Evolutionary conservation across 1,140 invertebrate genomes (phyloP).

Genomic region (Intoshia linei): DNA sequence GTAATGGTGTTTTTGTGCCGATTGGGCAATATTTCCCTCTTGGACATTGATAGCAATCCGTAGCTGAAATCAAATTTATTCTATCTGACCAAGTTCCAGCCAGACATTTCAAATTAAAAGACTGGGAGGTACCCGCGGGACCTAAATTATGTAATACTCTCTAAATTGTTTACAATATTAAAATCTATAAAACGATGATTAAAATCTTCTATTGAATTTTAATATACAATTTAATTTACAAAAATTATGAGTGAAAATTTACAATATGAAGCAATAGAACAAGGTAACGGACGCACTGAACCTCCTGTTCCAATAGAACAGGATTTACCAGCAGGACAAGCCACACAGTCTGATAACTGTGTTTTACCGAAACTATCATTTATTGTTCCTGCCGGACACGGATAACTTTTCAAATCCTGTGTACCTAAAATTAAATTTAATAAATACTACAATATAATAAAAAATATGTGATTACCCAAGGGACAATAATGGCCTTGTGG

Average conservation of each 20-base stretch:
- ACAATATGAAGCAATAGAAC: too few relatives aligned
- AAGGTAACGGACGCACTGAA: too few relatives aligned
- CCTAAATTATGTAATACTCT: conserved; percentile 12
- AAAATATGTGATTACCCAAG: conserved; percentile 10
- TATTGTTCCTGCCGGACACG: conserved; percentile 14
- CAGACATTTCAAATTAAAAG: conserved; percentile 6
- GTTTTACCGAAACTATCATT: too few relatives aligned
- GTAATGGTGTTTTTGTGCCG: conserved; percentile 10
- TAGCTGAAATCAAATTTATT: conserved; percentile 11
- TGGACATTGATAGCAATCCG: conserved; percentile 13
- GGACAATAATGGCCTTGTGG: conserved; percentile 15
- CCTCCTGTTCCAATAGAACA: too few relatives aligned
- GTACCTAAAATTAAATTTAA: too few relatives aligned
- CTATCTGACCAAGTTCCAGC: conserved; percentile 14
- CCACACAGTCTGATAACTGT: conserved; percentile 10
- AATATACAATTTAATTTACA: background rate
- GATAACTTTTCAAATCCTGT: conserved; percentile 10
- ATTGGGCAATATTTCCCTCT: conserved; percentile 14
- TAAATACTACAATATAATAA: too few relatives aligned
- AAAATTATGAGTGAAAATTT: background rate
- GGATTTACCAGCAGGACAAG: conserved; percentile 13
- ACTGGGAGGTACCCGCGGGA: conserved; percentile 8
- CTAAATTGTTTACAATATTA: too few relatives aligned
- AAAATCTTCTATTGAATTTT: background rate
- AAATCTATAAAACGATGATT: background rate